Evolutionary conservation across 2,797 vertebrate species (phyloP).

Genomic region (Trachops cirrhosus): DNA sequence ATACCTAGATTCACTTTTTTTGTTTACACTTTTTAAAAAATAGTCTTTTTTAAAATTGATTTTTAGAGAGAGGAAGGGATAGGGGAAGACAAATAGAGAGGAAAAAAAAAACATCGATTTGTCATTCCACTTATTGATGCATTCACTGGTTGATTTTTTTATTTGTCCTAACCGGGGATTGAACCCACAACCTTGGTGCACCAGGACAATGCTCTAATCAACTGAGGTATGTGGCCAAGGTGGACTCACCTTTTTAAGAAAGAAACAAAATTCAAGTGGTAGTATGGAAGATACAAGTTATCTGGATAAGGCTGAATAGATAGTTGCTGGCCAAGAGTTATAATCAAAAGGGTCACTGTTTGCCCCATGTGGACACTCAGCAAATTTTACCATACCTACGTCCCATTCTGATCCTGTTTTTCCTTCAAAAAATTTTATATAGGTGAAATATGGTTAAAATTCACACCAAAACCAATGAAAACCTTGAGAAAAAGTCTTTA

Average conservation of each 20-base stretch:
- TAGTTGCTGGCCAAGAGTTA: neutral
- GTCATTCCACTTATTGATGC: neutral
- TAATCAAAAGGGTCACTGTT: neutral
- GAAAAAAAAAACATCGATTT: neutral
- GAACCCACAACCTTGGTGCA: neutral
- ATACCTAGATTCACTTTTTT: neutral
- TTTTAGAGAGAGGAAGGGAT: neutral
- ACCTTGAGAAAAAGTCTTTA: neutral
- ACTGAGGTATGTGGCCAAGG: neutral
- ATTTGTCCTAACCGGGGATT: neutral
- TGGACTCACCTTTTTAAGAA: neutral
- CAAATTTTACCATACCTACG: neutral
- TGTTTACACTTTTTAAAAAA: too few relatives aligned
- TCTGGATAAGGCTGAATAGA: neutral
- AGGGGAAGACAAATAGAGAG: neutral
- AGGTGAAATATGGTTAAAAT: constrained; percentile 21
- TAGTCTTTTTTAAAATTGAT: neutral
- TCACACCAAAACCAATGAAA: constrained; percentile 25
- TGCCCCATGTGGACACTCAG: neutral
- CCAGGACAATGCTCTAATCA: neutral
- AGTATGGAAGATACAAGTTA: neutral
- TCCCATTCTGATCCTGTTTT: neutral
- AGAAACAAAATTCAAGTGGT: constrained; percentile 12
- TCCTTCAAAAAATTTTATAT: neutral
- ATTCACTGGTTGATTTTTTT: neutral